Base-by-base conservation (phyloP, 2,888 invertebrate genomes). In the Hemistola chrysoprasaria region DNA sequence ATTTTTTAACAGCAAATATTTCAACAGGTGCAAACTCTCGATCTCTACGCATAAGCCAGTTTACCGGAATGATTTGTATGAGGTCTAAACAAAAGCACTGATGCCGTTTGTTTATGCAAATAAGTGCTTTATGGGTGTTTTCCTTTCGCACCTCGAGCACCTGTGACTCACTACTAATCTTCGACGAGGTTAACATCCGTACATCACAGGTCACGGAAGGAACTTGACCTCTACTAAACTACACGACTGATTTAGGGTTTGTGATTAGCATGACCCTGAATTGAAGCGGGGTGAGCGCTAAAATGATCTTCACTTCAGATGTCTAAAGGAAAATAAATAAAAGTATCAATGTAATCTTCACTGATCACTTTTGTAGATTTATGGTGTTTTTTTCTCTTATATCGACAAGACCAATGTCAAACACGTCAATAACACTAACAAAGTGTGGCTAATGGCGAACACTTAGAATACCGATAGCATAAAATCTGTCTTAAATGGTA, bases 181-280 rank as follows among this genome's bases (percentile, higher is more conserved):
- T 16, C 3, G 16, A 16, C 16, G 34, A 37, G 46, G 42, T 51
- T 46, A 51, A 50, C 47, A 44, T 40, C 44, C 41, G 35, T 22
- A 3, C 21, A 24, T 16, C 32, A 22, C 24, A 26, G 9, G 26
- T 26, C 38, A 39, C 30, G 23, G 20, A 29, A 4, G 54, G 48
- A 49, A 56, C 50, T 62, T 62, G 63, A 70, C 65, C 65, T 60
- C 51, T 43, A 25, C 16, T 16, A 16, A 16, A 16, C 16, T 16
- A 40, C 38, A 31, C 37, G 50, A 52, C 48, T 42, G 58, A 58
- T 62, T 60, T 56, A 57, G 51, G 49, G 54, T 65, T 59, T 59
- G 51, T 61, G 65, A 42, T 55, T 64, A 52, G 59, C 56, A 61
- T 59, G 61, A 51, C 61, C 64, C 53, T 63, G 63, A 62, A 55